Base-by-base conservation (phyloP, 2,888 invertebrate species). In the Lasioglossum morio region DNA sequence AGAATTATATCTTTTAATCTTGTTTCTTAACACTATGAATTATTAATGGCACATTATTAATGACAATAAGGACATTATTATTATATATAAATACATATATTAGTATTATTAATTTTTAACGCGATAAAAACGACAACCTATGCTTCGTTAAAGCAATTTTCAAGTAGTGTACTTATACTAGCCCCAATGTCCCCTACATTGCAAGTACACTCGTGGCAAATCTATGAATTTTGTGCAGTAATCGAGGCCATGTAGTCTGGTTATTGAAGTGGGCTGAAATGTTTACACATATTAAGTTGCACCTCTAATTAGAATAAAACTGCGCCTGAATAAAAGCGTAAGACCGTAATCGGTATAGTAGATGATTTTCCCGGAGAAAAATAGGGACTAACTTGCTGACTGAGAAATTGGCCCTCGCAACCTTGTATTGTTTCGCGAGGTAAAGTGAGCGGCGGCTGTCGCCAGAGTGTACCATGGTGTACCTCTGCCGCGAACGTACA, bases 371-470 rank as follows among this genome's bases (percentile, higher is more conserved):
- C 89, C 91, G 89, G 92, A 57, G 57, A n/a, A n/a, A 12, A 91
- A 91, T 92, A 92, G 89, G 89, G 92, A 93, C 93, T 93, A 93
- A 93, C 92, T 92, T 91, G 90, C 87, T 92, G 92, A 92, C 92
- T 92, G 92, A 93, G 92, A 94, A 94, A 94, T 94, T 94, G 92
- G 92, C 92, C 77, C 70, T 88, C 88, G 90, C 92, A 93, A 93
- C 92, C 91, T 94, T 90, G 92, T 92, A 92, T 92, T 92, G 92
- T 92, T 91, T 93, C 91, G 87, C 91, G 79, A 87, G 87, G 88
- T 86, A 88, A 90, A 92, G 90, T 89, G 82, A 75, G 77, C 70
- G 78, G 43, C 85, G 78, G 43, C 85, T 87, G 86, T 84, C 57
- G 87, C 87, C 85, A 79, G 77, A 73, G 89, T 79, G 84, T 74